Percentiles rank a stretch among this genome's conserved stretches.
Conservation (phyloP, 2,797 vertebrate genomes). For the Phyllotis vaccarum region DNA sequence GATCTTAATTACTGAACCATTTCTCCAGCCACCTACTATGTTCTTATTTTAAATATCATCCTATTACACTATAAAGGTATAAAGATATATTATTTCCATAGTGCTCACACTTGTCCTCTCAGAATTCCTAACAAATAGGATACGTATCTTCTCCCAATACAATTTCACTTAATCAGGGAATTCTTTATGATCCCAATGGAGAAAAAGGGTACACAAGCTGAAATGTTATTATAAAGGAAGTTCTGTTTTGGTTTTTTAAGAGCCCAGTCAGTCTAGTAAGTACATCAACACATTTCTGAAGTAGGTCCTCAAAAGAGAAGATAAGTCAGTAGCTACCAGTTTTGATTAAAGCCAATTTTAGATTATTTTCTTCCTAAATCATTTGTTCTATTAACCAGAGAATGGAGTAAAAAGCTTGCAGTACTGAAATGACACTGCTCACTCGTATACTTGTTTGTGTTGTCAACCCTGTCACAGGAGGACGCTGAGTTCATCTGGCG, state of each 20-base stretch:
- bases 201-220: conserved; percentile 20
- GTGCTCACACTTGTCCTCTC: not conserved
- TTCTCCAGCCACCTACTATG: not conserved
- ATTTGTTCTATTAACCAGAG: not conserved
- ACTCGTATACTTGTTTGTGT: not conserved
- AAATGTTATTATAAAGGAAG: conserved; percentile 1
- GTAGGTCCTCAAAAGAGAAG: not conserved
- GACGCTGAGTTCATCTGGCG: conserved; percentile 14
- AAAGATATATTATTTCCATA: not conserved
- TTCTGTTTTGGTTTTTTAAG: not conserved
- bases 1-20: not conserved
- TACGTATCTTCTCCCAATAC: not conserved
- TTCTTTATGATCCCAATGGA: not conserved
- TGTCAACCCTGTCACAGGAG: conserved; percentile 30
- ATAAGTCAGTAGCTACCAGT: not conserved
- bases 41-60: not conserved
- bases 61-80: not conserved
- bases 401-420: conserved; percentile 39
- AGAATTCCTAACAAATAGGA: not conserved
- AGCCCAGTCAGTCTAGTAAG: not conserved
- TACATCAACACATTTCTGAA: not conserved
- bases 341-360: not conserved
- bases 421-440: conserved; percentile 2
- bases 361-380: conserved; percentile 5
- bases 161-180: conserved; percentile 35